Percentiles rank a stretch among this genome's conserved stretches.
These are phyloP conservation scores for Caranx ignobilis DNA, from an alignment of 2,113 vertebrate species.

Conservation along the genomic window DNA sequence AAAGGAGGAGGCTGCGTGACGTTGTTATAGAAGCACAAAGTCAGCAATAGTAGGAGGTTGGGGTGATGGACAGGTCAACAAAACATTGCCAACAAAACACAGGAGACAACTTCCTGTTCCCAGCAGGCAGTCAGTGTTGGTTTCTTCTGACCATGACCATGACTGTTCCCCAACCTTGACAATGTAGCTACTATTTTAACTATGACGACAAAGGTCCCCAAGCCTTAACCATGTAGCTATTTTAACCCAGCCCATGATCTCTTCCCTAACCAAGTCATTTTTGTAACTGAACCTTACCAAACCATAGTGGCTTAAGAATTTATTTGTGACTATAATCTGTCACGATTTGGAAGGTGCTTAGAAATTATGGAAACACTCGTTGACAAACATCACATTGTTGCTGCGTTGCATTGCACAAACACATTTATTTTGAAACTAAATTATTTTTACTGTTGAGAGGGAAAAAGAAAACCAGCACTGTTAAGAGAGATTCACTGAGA, in stretches of 20 bases:
- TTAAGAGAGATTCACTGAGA: slow-evolving; percentile 4
- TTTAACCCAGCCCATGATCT: background rate
- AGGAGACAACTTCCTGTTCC: background rate
- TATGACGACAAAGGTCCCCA: background rate
- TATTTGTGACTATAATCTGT: background rate
- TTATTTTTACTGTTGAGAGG: background rate
- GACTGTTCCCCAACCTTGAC: background rate
- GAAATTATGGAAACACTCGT: background rate
- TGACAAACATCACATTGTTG: background rate
- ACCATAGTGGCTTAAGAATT: background rate
- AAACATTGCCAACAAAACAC: background rate
- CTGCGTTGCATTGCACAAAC: background rate
- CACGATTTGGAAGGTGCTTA: background rate
- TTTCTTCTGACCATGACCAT: background rate
- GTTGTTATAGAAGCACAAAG: background rate
- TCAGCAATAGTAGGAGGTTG: background rate
- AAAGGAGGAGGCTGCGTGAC: background rate
- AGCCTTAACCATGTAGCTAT: background rate
- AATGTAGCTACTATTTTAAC: background rate
- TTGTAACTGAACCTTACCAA: background rate
- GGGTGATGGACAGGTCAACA: slow-evolving; percentile 1
- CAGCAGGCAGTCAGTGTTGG: background rate
- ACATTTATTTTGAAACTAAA: too few species aligned
- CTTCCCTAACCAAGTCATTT: background rate
- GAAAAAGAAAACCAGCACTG: background rate